Evolutionary conservation across 2,888 invertebrate genomes (phyloP).

Genomic region (Xylocampa areola): DNA sequence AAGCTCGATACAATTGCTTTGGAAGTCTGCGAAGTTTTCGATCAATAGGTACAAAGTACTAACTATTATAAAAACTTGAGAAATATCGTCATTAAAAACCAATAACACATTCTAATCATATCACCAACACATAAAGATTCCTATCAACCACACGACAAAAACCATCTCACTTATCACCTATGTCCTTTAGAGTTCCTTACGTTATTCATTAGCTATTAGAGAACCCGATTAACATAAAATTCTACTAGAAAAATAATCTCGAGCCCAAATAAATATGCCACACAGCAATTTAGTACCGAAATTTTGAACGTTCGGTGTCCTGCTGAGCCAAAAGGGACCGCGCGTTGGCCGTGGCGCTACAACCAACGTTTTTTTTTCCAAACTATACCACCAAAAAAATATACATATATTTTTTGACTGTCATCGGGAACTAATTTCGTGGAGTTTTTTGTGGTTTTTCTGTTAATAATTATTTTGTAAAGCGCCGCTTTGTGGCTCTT

Average conservation of each 20-base stretch:
- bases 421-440: constrained; percentile 90
- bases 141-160: constrained; percentile 41
- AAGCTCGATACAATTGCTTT: no score
- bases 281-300: constrained; percentile 83
- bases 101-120: constrained; percentile 20
- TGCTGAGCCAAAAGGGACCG: constrained; percentile 83
- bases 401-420: constrained; percentile 88
- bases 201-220: constrained; percentile 86
- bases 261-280: constrained; percentile 86
- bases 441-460: constrained; percentile 85
- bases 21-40: no score
- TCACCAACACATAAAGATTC: constrained; percentile 40
- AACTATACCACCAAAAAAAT: constrained; percentile 74
- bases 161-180: constrained; percentile 47
- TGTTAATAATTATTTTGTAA: constrained; percentile 84
- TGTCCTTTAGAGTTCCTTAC: constrained; percentile 61
- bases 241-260: constrained; percentile 87
- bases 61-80: no score
- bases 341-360: constrained; percentile 83
- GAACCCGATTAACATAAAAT: constrained; percentile 84
- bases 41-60: no score
- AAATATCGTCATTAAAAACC: constrained; percentile 23
- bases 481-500: constrained; percentile 69
- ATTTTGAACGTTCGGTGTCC: constrained; percentile 68
- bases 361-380: constrained; percentile 74